Percentiles rank a stretch among this genome's conserved stretches.
phyloP scores from a whole-genome alignment of 2,113 vertebrate genomes.

The Halcyon senegalensis region DNA sequence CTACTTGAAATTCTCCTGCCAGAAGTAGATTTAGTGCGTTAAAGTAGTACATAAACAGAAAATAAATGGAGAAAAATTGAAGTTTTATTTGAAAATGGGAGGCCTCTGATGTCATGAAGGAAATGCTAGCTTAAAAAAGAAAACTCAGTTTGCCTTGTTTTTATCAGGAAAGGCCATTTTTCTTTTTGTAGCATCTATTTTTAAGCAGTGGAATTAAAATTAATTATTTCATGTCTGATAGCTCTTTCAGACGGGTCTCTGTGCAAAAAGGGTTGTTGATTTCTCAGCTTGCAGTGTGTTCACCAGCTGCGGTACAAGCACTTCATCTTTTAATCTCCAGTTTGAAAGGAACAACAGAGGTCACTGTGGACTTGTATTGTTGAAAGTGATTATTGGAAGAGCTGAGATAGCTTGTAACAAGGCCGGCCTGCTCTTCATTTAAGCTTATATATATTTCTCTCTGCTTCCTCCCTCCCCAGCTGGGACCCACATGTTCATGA shows the following conservation, averaged over 20 bases:
- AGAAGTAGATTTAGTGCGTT: background rate
- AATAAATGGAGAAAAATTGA: background rate
- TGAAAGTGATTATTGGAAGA: conserved; percentile 9
- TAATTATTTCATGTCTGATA: background rate
- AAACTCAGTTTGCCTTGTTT: background rate
- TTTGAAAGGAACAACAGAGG: conserved; percentile 59
- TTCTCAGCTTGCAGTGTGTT: background rate
- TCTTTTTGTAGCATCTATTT: background rate
- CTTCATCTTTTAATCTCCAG: conserved; percentile 41
- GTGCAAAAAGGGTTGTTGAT: background rate
- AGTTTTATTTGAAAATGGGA: background rate
- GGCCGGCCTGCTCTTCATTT: conserved; percentile 41
- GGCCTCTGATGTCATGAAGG: background rate
- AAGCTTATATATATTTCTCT: conserved; percentile 12
- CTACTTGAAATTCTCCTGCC: background rate
- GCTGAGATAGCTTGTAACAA: background rate
- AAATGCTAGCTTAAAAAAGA: background rate
- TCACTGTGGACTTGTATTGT: conserved; percentile 52
- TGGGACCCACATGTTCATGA: background rate
- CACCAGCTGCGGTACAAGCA: background rate
- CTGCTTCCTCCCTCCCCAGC: background rate
- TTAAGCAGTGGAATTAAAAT: conserved; percentile 22
- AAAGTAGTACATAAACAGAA: background rate
- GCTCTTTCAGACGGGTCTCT: too few species aligned
- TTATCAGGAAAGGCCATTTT: background rate